Conservation (phyloP, 2,797 vertebrate species). For the Crocodylus rhombifer region DNA sequence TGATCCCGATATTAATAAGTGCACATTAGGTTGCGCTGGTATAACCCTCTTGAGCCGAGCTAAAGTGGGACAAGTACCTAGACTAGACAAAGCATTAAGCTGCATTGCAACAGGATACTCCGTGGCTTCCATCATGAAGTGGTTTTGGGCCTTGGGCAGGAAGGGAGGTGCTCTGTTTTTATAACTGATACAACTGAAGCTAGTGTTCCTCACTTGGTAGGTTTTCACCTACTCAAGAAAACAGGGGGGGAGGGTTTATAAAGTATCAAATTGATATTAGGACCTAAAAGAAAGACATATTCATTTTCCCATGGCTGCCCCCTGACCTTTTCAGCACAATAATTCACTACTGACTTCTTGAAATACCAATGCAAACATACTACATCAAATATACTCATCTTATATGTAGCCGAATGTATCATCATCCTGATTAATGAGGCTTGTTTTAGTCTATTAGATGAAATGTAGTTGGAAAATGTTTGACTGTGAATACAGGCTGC, state of each 20-base stretch:
- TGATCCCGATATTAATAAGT: too few species aligned
- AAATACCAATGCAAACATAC: neutral
- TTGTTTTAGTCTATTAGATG: neutral
- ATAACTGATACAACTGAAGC: neutral
- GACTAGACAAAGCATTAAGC: neutral
- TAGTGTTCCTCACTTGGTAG: too few species aligned
- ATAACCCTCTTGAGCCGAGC: neutral
- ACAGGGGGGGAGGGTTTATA: neutral
- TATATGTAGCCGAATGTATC: neutral
- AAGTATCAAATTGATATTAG: neutral
- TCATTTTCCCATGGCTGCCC: neutral
- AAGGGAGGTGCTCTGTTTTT: neutral
- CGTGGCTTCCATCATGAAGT: neutral
- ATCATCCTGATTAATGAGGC: conserved; percentile 10
- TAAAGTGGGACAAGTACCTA: neutral
- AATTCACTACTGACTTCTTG: neutral
- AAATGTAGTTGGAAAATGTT: conserved; percentile 46
- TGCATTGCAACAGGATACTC: neutral
- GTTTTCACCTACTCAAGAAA: neutral
- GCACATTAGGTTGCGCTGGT: neutral
- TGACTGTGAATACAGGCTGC: conserved; percentile 37
- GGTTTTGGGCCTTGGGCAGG: neutral
- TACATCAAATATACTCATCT: accelerated
- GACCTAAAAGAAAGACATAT: neutral
- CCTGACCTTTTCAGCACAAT: neutral